phyloP scores from a whole-genome alignment of 2,797 vertebrate genomes.

The Rhyacichthys aspro region DNA sequence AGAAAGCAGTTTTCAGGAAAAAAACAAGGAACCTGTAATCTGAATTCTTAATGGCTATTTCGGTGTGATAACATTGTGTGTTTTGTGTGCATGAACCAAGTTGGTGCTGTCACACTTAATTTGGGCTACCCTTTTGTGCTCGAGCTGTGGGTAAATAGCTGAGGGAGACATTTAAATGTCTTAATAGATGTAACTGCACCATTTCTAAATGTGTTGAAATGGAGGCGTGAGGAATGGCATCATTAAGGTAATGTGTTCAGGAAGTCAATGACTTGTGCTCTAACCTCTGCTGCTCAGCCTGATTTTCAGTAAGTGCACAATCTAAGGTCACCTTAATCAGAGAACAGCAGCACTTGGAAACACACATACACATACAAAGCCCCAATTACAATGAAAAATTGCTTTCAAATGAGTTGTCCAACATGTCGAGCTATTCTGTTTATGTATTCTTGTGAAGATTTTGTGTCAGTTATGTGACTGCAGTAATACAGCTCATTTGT shows the following conservation, averaged over 20 bases:
- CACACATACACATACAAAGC: constrained; percentile 42
- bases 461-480: constrained; percentile 31
- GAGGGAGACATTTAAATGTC: constrained; percentile 71
- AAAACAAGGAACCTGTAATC: constrained; percentile 62
- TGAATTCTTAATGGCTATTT: constrained; percentile 76
- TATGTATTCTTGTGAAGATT: constrained; percentile 43
- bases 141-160: constrained; percentile 63
- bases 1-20: constrained; percentile 58
- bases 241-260: constrained; percentile 77
- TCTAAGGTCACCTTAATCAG: constrained; percentile 75
- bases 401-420: constrained; percentile 57
- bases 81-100: constrained; percentile 64
- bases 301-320: constrained; percentile 64
- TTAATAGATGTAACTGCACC: constrained; percentile 69
- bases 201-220: constrained; percentile 69
- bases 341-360: constrained; percentile 42
- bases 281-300: constrained; percentile 70
- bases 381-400: constrained; percentile 61
- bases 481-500: constrained; percentile 27
- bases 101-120: constrained; percentile 61
- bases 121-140: constrained; percentile 59
- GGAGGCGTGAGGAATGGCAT: constrained; percentile 69
- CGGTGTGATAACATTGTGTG: constrained; percentile 59
- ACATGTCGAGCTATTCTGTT: constrained; percentile 44
- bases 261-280: constrained; percentile 67